Evolutionary conservation across 2,797 vertebrate species (phyloP).

Genomic region (Malacoraja senta): DNA sequence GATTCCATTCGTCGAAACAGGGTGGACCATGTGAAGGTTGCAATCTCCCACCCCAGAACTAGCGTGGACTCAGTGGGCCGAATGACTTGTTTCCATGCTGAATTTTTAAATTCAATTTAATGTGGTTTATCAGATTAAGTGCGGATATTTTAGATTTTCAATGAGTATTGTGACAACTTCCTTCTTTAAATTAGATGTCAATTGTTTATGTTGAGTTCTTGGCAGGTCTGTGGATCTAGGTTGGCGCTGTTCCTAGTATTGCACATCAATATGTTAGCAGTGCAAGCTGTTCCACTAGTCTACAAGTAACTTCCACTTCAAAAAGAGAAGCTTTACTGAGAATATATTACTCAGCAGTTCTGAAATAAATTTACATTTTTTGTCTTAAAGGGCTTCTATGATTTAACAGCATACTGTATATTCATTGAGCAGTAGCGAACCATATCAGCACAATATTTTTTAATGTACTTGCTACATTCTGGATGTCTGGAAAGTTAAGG

Average conservation of each 20-base stretch:
- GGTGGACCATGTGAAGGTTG: no score
- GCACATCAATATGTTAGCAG: not conserved
- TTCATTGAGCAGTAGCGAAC: not conserved
- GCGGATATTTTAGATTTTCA: not conserved
- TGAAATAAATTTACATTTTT: not conserved
- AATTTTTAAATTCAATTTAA: no score
- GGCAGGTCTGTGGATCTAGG: not conserved
- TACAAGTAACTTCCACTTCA: not conserved
- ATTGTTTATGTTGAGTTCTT: not conserved
- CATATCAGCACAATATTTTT: not conserved
- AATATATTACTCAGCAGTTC: not conserved
- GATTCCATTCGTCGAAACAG: no score
- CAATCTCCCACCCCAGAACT: no score
- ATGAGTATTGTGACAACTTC: not conserved
- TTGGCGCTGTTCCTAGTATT: not conserved
- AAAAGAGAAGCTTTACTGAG: not conserved
- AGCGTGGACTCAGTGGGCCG: no score
- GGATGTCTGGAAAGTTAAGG: not conserved
- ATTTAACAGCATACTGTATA: no score
- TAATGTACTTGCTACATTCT: not conserved
- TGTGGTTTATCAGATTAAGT: not conserved
- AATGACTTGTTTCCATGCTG: no score
- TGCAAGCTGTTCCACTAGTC: not conserved
- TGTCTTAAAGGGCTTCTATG: slow-evolving; percentile 3
- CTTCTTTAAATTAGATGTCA: not conserved